Evolutionary conservation across 92 coral and sea anemone genomes (phyloP).

Genomic region (Isaurus tuberculatus): DNA sequence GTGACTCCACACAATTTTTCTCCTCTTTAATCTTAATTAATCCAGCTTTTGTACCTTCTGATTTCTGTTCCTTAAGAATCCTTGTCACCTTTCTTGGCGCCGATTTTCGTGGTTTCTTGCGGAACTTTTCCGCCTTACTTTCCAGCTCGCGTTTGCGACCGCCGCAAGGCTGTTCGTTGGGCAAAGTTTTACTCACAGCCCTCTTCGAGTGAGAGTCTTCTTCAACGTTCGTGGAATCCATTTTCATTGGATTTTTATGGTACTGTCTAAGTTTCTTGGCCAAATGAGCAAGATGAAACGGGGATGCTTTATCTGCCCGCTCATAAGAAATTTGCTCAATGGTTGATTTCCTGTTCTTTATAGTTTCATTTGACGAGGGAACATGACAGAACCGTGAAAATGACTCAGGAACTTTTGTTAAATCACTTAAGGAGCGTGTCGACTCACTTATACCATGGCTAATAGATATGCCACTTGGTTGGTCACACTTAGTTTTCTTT

Average conservation of each 20-base stretch:
- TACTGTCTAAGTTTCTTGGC: not conserved
- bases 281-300: constrained; percentile 27
- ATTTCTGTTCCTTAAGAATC: not conserved
- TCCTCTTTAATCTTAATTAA: not conserved
- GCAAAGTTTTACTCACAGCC: not conserved
- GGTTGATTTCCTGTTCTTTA: not conserved
- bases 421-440: not conserved
- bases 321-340: not conserved
- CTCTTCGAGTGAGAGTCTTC: not conserved
- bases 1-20: not conserved
- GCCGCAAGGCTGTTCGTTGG: not conserved
- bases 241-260: constrained; percentile 3
- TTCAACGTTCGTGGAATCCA: not conserved
- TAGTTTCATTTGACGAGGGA: not conserved
- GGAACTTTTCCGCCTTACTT: not conserved
- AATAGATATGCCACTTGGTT: not conserved
- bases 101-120: constrained; percentile 38
- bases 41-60: not conserved
- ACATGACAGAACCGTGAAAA: not conserved
- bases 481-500: not conserved
- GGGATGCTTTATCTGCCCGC: constrained; percentile 4
- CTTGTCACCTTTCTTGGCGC: constrained; percentile 24
- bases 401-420: not conserved
- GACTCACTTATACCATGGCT: not conserved
- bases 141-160: constrained; percentile 4